Base-by-base conservation (phyloP, 2,113 vertebrate species). In the Ameiurus melas region DNA sequence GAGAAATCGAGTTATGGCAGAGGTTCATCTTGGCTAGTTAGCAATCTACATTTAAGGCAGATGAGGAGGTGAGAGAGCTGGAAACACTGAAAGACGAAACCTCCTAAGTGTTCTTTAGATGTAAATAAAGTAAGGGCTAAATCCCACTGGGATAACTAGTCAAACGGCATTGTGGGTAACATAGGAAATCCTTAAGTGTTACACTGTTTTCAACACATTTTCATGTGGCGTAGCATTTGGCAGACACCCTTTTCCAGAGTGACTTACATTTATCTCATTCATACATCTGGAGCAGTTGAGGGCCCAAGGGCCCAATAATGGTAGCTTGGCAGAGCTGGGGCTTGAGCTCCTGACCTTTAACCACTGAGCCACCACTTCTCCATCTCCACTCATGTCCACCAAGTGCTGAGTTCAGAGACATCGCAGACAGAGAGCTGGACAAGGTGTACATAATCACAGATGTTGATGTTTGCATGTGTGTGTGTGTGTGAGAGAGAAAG, bases 371-470 rank as follows among this genome's bases (percentile, higher is more conserved):
- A 47, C 43, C 43, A 7, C 6, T 47, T 7, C 43, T 47, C 43
- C 43, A 47, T 47, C 43, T 47, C 43, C 43, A 47, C 43, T 47
- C 43, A 47, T 66, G 9, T n/a, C 64, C 27, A 66, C 14, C 19
- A 75, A 43, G 36, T 73, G 16, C 16, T 39, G 71, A 47, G 73
- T 30, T 55, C 16, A 30, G 27, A 79, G 14, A 55, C 27, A 33
- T 2, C 2, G 16, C 14, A 36, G 16, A 20, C 16, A 33, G 39
- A 17, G 16, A 39, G 58, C 8, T 68, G 33, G 88, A 84, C 87
- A 82, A 80, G 87, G 91, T 83, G 33, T 80, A 89, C 62, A 90
- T 90, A 84, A 73, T 30, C 64, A 25, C 68, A 27, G 47, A 53
- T 60, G 73, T 70, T 73, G 62, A 68, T 83, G 85, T 60, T 20